A percentile compares a stretch with the other conserved stretches of the same genome.
These are phyloP conservation scores for Sturnus vulgaris DNA, from an alignment of 2,113 vertebrate species.

Conservation along the genomic window DNA sequence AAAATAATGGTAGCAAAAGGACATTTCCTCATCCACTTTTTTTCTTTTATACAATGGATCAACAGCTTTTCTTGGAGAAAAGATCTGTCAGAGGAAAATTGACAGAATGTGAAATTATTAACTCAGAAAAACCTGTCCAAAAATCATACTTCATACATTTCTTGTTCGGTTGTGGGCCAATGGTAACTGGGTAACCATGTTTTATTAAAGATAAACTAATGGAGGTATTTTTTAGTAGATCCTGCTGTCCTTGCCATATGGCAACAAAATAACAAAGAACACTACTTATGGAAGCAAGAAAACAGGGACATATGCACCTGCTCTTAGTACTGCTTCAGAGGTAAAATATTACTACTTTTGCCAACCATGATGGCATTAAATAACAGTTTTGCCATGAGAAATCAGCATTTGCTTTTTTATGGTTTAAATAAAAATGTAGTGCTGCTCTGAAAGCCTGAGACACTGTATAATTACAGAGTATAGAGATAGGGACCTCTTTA, in stretches of 20 bases:
- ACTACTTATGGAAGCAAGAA: constrained; percentile 32
- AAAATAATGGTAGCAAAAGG: not conserved
- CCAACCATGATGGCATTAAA: not conserved
- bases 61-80: not conserved
- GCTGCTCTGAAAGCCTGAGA: not conserved
- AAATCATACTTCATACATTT: not conserved
- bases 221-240: constrained; percentile 18
- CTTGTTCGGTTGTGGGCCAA: not conserved
- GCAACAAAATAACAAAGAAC: constrained; percentile 29
- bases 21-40: not conserved
- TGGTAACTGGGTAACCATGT: not conserved
- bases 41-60: not conserved
- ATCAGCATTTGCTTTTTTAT: not conserved
- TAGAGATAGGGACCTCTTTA: not conserved
- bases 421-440: not conserved
- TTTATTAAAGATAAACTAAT: constrained; percentile 27
- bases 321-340: constrained; percentile 14
- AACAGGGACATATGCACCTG: constrained; percentile 43
- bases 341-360: constrained; percentile 37
- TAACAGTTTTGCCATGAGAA: not conserved
- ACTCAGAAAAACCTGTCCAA: not conserved
- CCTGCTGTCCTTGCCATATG: constrained; percentile 50
- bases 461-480: not conserved
- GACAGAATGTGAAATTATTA: not conserved
- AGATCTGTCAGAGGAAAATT: not conserved